Percentiles rank a stretch among this genome's conserved stretches.
Evolutionary conservation across 2,888 invertebrate genomes (phyloP).

Genomic region (Branchipolynoe longqiensis): DNA sequence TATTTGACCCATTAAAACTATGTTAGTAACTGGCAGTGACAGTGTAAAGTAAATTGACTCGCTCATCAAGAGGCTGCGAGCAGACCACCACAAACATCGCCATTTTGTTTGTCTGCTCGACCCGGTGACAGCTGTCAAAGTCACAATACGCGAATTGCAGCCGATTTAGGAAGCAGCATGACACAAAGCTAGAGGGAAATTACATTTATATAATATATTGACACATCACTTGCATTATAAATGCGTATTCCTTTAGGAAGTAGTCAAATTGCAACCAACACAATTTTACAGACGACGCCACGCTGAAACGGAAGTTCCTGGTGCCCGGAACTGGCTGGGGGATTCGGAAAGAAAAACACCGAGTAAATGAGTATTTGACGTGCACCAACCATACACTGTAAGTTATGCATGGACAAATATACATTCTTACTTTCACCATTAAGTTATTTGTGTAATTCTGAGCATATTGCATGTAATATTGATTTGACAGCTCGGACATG

Average conservation of each 20-base stretch:
- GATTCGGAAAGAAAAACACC: neutral
- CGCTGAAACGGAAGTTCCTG: constrained; percentile 7
- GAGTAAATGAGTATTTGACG: neutral
- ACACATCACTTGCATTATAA: neutral
- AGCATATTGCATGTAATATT: neutral
- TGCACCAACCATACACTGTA: neutral
- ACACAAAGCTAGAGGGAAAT: neutral
- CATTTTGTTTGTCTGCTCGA: constrained; percentile 36
- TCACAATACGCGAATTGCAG: neutral
- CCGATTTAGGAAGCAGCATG: too few species aligned
- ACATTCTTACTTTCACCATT: neutral
- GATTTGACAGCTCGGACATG: neutral
- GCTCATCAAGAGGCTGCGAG: too few species aligned
- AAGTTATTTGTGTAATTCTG: too few species aligned
- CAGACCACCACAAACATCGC: constrained; percentile 5
- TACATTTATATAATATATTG: neutral
- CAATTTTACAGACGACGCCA: constrained; percentile 13
- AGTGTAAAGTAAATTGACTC: too few species aligned
- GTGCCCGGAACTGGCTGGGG: neutral
- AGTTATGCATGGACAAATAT: neutral
- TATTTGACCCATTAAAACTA: too few species aligned
- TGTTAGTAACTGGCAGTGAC: too few species aligned
- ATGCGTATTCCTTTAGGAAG: neutral
- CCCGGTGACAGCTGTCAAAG: constrained; percentile 14
- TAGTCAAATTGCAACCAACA: constrained; percentile 6